Evolutionary conservation across 1,140 invertebrate species (phyloP).

Genomic region (Penaeus vannamei): DNA sequence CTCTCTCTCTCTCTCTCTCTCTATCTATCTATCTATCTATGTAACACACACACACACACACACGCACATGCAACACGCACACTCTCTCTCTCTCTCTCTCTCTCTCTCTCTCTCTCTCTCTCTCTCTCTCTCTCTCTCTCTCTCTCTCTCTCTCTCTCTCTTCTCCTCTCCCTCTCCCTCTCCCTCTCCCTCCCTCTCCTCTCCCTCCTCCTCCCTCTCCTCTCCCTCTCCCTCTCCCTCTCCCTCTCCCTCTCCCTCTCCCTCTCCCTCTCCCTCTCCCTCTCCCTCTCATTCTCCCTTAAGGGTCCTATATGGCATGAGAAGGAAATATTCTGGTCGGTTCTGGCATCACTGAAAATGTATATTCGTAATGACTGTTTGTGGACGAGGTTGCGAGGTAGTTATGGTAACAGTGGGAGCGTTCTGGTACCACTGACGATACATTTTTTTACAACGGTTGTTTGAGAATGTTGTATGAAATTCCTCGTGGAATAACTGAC

Average conservation of each 20-base stretch:
- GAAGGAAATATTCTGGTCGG: no score
- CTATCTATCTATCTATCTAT: not conserved
- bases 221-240: not conserved
- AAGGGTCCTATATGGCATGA: not conserved
- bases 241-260: not conserved
- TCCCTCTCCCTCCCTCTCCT: not conserved
- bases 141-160: slow-evolving; percentile 14
- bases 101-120: not conserved
- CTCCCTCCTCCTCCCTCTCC: slow-evolving; percentile 14
- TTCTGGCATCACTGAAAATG: no score
- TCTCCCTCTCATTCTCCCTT: no score
- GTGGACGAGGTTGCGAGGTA: no score
- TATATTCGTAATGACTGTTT: no score
- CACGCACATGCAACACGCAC: no score
- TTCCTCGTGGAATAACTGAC: not conserved
- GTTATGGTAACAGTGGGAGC: not conserved
- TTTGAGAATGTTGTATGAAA: not conserved
- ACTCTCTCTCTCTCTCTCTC: not conserved
- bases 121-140: slow-evolving; percentile 9
- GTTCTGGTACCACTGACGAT: not conserved
- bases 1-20: not conserved
- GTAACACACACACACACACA: no score
- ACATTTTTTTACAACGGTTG: not conserved
- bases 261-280: slow-evolving; percentile 6
- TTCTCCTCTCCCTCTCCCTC: not conserved